A percentile compares a stretch with the other conserved stretches of the same genome.
phyloP scores from a whole-genome alignment of 2,797 vertebrate genomes.

The Chrosomus eos region DNA sequence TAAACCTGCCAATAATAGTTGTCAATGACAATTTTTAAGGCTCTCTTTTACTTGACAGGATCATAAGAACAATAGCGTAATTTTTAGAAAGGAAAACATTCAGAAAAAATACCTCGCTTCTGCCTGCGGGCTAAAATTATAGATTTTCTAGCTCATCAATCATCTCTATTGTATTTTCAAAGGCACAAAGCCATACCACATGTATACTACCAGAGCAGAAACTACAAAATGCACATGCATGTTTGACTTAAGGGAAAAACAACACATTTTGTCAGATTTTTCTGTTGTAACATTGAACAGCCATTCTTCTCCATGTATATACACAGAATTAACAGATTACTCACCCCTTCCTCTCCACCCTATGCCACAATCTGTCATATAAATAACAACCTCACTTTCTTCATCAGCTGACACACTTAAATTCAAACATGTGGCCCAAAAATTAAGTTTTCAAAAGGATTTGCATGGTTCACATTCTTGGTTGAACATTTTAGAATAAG shows the following conservation, averaged over 20 bases:
- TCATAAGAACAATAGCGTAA: slow-evolving; percentile 27
- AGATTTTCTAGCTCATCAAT: slow-evolving; percentile 50
- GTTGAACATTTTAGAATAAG: slow-evolving; percentile 68
- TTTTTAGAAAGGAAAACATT: slow-evolving; percentile 33
- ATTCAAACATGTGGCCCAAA: slow-evolving; percentile 58
- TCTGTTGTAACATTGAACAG: neutral
- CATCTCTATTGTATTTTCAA: slow-evolving; percentile 35
- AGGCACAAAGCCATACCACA: slow-evolving; percentile 48
- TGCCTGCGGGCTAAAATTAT: slow-evolving; percentile 25
- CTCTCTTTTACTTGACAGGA: slow-evolving; percentile 17
- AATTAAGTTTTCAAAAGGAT: slow-evolving; percentile 50
- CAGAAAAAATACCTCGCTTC: neutral
- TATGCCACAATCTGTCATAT: slow-evolving; percentile 5
- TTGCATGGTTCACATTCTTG: slow-evolving; percentile 69
- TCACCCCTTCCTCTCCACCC: neutral
- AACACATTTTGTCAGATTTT: slow-evolving; percentile 14
- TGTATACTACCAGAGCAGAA: slow-evolving; percentile 6
- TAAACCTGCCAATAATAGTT: slow-evolving; percentile 39
- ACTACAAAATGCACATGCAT: slow-evolving; percentile 6
- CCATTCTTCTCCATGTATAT: slow-evolving; percentile 10
- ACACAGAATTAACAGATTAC: slow-evolving; percentile 29
- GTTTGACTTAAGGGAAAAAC: slow-evolving; percentile 8
- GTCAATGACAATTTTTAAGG: slow-evolving; percentile 26
- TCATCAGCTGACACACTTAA: slow-evolving; percentile 33
- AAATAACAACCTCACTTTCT: slow-evolving; percentile 6